Evolutionary conservation across 1,140 invertebrate species (phyloP).

Genomic region (Drosophila pruinosa): DNA sequence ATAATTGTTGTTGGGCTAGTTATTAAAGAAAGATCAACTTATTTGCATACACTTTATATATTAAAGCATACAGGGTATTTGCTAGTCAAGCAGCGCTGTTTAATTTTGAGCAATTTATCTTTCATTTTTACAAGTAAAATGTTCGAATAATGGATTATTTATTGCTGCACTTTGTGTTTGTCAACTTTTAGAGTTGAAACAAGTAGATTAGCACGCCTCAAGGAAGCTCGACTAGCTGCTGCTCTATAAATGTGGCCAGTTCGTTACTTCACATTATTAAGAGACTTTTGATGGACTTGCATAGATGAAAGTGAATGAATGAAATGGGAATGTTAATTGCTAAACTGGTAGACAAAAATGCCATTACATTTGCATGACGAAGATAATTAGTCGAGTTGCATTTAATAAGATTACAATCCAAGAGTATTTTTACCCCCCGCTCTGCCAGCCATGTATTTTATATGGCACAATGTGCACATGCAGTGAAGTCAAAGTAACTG

Average conservation of each 20-base stretch:
- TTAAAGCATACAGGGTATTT: too few relatives aligned
- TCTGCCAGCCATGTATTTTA: too few relatives aligned
- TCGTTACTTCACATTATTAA: too few relatives aligned
- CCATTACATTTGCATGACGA: neutral
- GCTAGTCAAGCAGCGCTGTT: neutral
- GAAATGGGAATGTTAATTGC: neutral
- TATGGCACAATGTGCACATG: too few relatives aligned
- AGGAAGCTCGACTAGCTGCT: neutral
- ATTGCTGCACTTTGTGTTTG: conserved; percentile 1
- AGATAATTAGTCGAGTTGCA: conserved; percentile 3
- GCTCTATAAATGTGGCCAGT: neutral
- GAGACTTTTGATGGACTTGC: too few relatives aligned
- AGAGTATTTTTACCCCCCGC: neutral
- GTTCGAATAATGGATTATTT: neutral
- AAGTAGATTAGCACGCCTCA: neutral
- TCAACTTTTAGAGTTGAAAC: neutral
- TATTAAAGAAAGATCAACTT: too few relatives aligned
- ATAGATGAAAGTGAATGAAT: neutral
- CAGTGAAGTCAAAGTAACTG: conserved; percentile 23
- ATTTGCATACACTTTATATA: too few relatives aligned
- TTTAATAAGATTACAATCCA: conserved; percentile 6
- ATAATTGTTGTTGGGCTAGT: too few relatives aligned
- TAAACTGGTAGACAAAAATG: neutral
- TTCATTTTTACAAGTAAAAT: neutral
- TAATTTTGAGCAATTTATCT: neutral